Base-by-base conservation (phyloP, 2,797 vertebrate species). In the Epinephelus coioides region DNA sequence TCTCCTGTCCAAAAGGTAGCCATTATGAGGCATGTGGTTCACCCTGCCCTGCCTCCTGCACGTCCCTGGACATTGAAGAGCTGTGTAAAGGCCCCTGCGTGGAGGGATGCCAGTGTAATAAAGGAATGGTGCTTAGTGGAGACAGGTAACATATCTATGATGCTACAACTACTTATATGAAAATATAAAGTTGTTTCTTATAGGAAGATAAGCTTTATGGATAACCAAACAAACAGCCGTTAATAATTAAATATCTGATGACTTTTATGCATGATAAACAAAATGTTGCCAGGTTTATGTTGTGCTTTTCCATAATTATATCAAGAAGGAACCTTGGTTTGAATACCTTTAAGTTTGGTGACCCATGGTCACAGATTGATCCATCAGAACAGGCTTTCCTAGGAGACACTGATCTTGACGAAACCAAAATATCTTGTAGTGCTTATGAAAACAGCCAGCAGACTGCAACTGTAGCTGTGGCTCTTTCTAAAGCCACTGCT, bases 21-120 rank as follows among this genome's bases (percentile, higher is more conserved):
- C 84, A 86, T 40, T 86, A 86, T 50, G 73, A 83, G 55, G 69
- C 69, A 0, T 86, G 80, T 70, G 69, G 77, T 3, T 23, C 80
- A 5, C 27, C 84, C 9, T 86, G 84, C 14, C 66, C 84, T 0
- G 55, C 73, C 55, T 13, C 80, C 66, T 86, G 84, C 30, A 2
- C 0, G 1, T 11, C 2, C 30, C 62, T 43, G 15, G 50, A 83
- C 40, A 68, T 10, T 23, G 56, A 67, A 1, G 21, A 30, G 21
- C 17, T 7, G 11, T 86, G 81, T 50, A 57, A 44, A 10, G 55
- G 11, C 1, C 23, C 12, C 19, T 86, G 84, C 74, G 84, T 71
- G 61, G 81, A 86, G 13, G 84, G 70, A 3, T 86, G 84, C 49
- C 69, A 18, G 21, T 86, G 84, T 51, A 8, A 83, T 44, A 1